Conservation (phyloP, 2,113 vertebrate genomes). For the Poecile atricapillus region DNA sequence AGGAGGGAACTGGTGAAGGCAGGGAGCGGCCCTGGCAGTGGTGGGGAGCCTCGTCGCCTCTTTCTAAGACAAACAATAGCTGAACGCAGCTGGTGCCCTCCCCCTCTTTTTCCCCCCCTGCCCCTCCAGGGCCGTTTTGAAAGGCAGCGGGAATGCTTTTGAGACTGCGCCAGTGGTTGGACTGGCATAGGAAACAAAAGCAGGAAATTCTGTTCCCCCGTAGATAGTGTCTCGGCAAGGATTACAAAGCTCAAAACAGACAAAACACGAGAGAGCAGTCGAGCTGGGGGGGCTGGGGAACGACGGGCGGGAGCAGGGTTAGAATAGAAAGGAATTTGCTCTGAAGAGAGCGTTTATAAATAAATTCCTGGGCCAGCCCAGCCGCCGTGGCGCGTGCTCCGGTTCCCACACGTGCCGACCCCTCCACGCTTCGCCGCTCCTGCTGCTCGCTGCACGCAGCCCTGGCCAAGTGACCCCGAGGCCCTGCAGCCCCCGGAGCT, state of each 20-base stretch:
- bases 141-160: constrained; percentile 83
- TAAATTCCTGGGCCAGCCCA: constrained; percentile 71
- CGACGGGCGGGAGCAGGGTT: constrained; percentile 69
- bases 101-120: constrained; percentile 49
- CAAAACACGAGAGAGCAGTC: constrained; percentile 78
- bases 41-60: constrained; percentile 44
- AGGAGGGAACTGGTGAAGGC: constrained; percentile 46
- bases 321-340: constrained; percentile 80
- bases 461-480: constrained; percentile 56
- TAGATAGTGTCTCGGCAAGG: constrained; percentile 83
- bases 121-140: constrained; percentile 72
- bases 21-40: constrained; percentile 29
- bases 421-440: not conserved
- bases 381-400: constrained; percentile 69
- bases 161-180: constrained; percentile 78
- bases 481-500: constrained; percentile 4
- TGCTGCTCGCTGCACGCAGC: not conserved
- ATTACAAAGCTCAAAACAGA: constrained; percentile 82
- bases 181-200: constrained; percentile 82
- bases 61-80: constrained; percentile 78
- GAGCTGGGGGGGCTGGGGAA: constrained; percentile 51
- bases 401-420: constrained; percentile 74
- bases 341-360: constrained; percentile 79
- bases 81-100: constrained; percentile 75
- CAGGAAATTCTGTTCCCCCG: constrained; percentile 83